These are phyloP conservation scores for Heliconius himera DNA, from an alignment of 1,140 invertebrate genomes.

Conservation along the genomic window DNA sequence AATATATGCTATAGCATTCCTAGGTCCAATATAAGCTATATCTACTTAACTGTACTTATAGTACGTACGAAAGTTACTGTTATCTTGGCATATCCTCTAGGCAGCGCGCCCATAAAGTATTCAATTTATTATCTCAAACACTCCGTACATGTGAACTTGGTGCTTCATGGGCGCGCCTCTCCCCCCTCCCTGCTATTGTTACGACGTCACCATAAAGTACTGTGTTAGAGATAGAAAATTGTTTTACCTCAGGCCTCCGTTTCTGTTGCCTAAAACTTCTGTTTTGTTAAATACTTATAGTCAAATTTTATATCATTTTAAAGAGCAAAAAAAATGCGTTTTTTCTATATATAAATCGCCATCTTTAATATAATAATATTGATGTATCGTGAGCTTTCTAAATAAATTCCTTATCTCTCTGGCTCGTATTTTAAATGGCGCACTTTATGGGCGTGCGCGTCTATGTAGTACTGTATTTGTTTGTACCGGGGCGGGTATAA, in stretches of 20 bases:
- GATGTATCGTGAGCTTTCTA: conserved; percentile 35
- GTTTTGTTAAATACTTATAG: conserved; percentile 25
- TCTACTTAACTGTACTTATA: conserved; percentile 60
- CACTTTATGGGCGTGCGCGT: conserved; percentile 77
- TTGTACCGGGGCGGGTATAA: conserved; percentile 35
- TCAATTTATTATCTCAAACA: conserved; percentile 71
- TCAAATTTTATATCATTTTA: conserved; percentile 49
- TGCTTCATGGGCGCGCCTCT: conserved; percentile 77
- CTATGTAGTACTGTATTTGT: conserved; percentile 69
- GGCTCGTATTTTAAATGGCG: conserved; percentile 79
- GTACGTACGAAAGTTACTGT: conserved; percentile 81
- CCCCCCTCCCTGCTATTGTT: conserved; percentile 82
- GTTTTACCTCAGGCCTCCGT: conserved; percentile 73
- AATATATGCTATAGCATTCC: conserved; percentile 18
- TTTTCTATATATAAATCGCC: conserved; percentile 64
- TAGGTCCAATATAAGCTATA: conserved; percentile 62
- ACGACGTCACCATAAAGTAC: conserved; percentile 78
- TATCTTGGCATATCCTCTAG: conserved; percentile 83
- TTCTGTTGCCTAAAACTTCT: conserved; percentile 54
- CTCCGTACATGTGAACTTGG: conserved; percentile 62
- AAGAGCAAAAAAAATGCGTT: conserved; percentile 66
- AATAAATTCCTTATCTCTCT: conserved; percentile 81
- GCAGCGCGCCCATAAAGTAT: conserved; percentile 76
- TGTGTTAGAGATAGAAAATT: conserved; percentile 58
- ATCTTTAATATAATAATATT: background rate